Evolutionary conservation across 30 jellyfish, hydroid and myxozoan genomes (phyloP).

Genomic region (Rhopilema esculentum): DNA sequence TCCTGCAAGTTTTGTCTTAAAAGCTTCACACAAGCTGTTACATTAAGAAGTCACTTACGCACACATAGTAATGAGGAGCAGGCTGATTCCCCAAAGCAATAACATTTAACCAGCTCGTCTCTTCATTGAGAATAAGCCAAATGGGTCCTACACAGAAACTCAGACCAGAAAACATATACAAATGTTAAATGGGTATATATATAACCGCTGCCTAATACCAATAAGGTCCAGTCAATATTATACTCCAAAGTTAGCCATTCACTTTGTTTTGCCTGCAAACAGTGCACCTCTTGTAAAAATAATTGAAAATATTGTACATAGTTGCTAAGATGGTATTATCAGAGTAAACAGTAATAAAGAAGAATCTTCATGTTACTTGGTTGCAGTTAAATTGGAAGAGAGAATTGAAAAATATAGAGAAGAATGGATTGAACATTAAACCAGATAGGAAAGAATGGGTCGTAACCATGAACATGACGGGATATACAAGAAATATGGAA

Average conservation of each 20-base stretch:
- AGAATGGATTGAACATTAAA: too few species aligned
- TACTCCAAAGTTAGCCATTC: too few species aligned
- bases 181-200: background rate
- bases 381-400: background rate
- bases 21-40: constrained; percentile 96
- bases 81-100: constrained; percentile 7
- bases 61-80: constrained; percentile 73
- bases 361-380: background rate
- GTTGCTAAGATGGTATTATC: background rate
- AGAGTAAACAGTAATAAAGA: background rate
- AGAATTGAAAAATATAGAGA: too few species aligned
- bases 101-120: background rate
- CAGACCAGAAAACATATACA: background rate
- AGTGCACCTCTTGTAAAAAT: background rate
- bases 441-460: too few species aligned
- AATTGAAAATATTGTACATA: background rate
- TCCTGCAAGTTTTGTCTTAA: constrained; percentile 83
- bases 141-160: background rate
- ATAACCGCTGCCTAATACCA: background rate
- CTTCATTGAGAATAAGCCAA: background rate
- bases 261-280: background rate
- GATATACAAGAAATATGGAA: too few species aligned
- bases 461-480: too few species aligned
- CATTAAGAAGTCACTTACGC: constrained; percentile 91
- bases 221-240: background rate